These are phyloP conservation scores for Drosophila stalkeri DNA, from an alignment of 2,888 invertebrate species.

Conservation along the genomic window DNA sequence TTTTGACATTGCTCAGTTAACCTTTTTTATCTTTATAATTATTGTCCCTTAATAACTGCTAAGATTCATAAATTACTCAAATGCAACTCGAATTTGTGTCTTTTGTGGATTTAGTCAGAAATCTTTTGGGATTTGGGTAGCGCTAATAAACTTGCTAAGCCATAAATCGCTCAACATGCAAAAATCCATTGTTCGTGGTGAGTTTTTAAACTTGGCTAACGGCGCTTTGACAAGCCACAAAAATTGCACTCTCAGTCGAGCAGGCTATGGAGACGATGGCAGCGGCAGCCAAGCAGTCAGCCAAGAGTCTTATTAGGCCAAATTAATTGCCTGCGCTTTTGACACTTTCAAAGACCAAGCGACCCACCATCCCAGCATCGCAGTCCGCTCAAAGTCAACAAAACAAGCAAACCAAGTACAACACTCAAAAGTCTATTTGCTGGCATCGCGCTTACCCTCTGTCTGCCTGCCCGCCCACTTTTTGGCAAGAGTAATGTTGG, in stretches of 20 bases:
- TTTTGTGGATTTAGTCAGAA: conserved; percentile 5
- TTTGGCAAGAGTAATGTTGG: conserved; percentile 71
- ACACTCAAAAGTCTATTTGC: conserved; percentile 78
- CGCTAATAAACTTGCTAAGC: conserved; percentile 60
- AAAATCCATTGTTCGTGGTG: conserved; percentile 57
- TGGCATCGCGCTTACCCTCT: conserved; percentile 35
- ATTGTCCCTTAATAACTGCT: background rate
- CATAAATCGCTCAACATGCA: conserved; percentile 75
- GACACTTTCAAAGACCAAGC: conserved; percentile 71
- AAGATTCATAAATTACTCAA: conserved; percentile 34
- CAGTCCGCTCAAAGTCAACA: conserved; percentile 58
- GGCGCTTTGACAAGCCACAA: conserved; percentile 65
- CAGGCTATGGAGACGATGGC: conserved; percentile 11
- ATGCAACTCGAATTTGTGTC: conserved; percentile 2
- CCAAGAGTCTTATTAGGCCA: conserved; percentile 77
- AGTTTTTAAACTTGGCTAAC: conserved; percentile 46
- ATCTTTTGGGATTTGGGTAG: conserved; percentile 41
- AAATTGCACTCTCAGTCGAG: conserved; percentile 65
- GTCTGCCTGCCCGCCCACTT: background rate
- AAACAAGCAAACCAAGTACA: conserved; percentile 69
- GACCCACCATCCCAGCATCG: background rate
- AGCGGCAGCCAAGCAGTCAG: conserved; percentile 55
- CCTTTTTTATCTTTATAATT: background rate
- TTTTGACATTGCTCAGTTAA: background rate
- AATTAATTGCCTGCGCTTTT: conserved; percentile 80